Conservation (phyloP, 2,888 invertebrate genomes). For the Piscicola geometra region DNA sequence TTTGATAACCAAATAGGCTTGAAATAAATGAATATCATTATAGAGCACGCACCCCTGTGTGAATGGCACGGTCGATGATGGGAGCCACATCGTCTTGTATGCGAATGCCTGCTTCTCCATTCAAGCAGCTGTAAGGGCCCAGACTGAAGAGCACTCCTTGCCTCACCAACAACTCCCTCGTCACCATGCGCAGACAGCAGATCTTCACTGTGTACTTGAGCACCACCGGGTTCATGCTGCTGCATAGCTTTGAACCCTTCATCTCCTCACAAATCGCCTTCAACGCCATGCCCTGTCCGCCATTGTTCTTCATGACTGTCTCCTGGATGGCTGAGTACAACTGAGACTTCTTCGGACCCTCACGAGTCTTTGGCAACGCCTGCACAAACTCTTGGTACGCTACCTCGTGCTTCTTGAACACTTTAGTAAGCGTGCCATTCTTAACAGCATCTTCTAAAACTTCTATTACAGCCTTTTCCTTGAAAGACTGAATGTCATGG, state of each 20-base stretch:
- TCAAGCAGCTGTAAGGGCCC: conserved; percentile 25
- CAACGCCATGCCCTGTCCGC: conserved; percentile 23
- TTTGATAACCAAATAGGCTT: too few species aligned
- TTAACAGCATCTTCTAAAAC: conserved; percentile 32
- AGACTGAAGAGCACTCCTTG: conserved; percentile 20
- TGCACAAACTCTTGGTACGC: conserved; percentile 35
- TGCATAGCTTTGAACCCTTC: conserved; percentile 11
- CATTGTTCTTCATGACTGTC: conserved; percentile 11
- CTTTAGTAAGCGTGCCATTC: conserved; percentile 30
- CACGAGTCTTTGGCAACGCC: conserved; percentile 21
- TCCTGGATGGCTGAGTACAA: conserved; percentile 30
- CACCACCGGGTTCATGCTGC: conserved; percentile 28
- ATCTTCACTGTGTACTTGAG: conserved; percentile 32
- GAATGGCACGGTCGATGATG: conserved; percentile 25
- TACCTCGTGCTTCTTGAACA: conserved; percentile 31
- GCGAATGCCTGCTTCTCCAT: conserved; percentile 16
- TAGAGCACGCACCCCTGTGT: conserved; percentile 22
- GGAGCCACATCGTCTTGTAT: conserved; percentile 19
- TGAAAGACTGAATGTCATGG: conserved; percentile 10
- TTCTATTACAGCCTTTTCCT: not conserved
- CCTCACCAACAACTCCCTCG: conserved; percentile 24
- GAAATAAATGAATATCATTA: too few species aligned
- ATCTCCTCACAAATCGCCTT: conserved; percentile 33
- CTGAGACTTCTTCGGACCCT: conserved; percentile 25
- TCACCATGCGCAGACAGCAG: conserved; percentile 33